These are phyloP conservation scores for Euura saliciscinereae DNA, from an alignment of 1,140 invertebrate genomes.

Conservation along the genomic window DNA sequence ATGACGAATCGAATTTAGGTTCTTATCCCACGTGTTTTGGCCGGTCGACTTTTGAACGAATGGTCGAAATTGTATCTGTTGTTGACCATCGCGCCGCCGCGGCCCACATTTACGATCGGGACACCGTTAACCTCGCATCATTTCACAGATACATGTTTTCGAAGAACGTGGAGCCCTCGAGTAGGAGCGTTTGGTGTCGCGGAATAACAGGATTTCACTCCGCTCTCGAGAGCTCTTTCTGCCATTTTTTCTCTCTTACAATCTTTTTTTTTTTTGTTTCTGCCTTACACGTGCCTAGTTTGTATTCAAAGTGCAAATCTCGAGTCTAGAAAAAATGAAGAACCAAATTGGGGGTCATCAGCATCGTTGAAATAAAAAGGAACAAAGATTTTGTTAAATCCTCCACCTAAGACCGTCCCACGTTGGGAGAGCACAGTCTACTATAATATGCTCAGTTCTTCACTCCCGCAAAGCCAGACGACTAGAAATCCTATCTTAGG, in stretches of 20 bases:
- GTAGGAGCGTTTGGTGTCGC: not conserved
- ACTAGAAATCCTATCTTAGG: constrained; percentile 2
- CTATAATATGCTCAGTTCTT: not conserved
- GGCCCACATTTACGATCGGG: not conserved
- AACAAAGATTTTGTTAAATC: not conserved
- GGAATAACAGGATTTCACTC: constrained; percentile 1
- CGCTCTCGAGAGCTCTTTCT: not conserved
- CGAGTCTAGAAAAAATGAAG: no score
- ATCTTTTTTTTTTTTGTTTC: not conserved
- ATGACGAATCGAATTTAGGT: not conserved
- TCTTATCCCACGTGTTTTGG: no score
- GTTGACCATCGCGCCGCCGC: not conserved
- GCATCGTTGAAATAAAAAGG: no score
- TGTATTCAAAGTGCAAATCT: no score
- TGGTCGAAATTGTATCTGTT: not conserved
- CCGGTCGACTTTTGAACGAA: not conserved
- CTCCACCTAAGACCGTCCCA: not conserved
- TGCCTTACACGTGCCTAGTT: not conserved
- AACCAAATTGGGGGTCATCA: no score
- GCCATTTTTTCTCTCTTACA: not conserved
- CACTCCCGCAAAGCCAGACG: not conserved
- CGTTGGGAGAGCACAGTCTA: not conserved
- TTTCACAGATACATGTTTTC: constrained; percentile 4
- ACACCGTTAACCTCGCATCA: not conserved
- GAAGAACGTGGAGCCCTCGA: not conserved